Percentiles rank a stretch among this genome's conserved stretches.
Conservation (phyloP, 2,797 vertebrate genomes). For the Alca torda region DNA sequence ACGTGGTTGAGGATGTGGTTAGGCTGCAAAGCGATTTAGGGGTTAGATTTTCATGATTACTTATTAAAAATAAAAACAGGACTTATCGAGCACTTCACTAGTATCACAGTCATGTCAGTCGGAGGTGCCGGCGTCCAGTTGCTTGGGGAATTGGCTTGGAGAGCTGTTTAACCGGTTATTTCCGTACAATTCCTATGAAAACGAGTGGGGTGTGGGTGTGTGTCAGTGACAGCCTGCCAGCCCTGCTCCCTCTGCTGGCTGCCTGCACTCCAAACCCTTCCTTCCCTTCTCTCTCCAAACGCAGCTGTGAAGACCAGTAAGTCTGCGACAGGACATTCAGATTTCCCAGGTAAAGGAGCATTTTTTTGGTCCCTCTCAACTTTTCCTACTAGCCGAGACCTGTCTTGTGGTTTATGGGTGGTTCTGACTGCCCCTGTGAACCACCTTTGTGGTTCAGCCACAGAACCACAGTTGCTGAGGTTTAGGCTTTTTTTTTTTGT, state of each 20-base stretch:
- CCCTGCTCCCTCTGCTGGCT: constrained; percentile 39
- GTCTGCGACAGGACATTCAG: constrained; percentile 82
- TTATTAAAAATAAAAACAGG: background rate
- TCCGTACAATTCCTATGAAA: background rate
- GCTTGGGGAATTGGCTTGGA: background rate
- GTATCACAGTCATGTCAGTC: background rate
- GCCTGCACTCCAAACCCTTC: background rate
- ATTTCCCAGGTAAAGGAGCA: constrained; percentile 87
- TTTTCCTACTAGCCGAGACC: background rate
- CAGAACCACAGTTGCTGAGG: background rate
- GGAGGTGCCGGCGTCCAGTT: background rate
- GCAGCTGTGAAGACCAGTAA: constrained; percentile 93
- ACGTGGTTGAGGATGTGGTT: background rate
- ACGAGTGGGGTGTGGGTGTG: background rate
- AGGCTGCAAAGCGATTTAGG: background rate
- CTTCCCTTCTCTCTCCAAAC: constrained; percentile 35
- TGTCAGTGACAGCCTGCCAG: background rate
- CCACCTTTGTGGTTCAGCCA: background rate
- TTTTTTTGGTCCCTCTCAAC: background rate
- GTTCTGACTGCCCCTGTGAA: background rate
- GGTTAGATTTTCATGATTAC: background rate
- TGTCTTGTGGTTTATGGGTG: background rate
- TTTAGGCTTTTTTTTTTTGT: background rate
- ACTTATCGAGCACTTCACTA: background rate
- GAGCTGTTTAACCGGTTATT: background rate